These are phyloP conservation scores for Trematocara marginatum DNA, from an alignment of 2,113 vertebrate genomes.

Conservation along the genomic window DNA sequence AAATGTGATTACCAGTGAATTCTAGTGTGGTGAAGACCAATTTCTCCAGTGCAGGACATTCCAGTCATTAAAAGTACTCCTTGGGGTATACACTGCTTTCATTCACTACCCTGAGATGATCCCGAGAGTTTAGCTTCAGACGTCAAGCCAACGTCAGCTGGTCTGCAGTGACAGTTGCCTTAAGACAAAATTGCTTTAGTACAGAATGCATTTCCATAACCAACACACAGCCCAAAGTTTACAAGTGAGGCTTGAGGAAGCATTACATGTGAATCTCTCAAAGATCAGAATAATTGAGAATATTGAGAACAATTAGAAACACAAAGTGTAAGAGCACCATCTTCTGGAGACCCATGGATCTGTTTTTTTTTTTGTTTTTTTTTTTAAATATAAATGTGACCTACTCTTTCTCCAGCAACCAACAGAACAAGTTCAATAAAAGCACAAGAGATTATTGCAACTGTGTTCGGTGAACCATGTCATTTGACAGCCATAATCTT, in stretches of 20 bases:
- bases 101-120: neutral
- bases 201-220: neutral
- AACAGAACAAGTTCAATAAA: neutral
- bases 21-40: neutral
- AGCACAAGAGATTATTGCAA: neutral
- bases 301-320: neutral
- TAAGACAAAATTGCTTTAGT: neutral
- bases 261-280: neutral
- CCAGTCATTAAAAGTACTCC: neutral
- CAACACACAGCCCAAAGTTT: neutral
- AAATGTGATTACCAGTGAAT: neutral
- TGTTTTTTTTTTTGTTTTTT: neutral
- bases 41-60: neutral
- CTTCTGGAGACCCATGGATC: conserved; percentile 14
- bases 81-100: neutral
- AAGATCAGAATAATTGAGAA: neutral
- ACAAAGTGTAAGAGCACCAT: neutral
- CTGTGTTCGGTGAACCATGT: neutral
- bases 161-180: neutral
- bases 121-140: neutral
- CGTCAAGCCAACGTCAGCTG: neutral
- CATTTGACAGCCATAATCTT: neutral
- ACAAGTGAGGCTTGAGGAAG: neutral
- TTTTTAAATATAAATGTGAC: neutral
- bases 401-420: neutral